Conservation (phyloP, 2,888 invertebrate species). For the Blera fallax region DNA sequence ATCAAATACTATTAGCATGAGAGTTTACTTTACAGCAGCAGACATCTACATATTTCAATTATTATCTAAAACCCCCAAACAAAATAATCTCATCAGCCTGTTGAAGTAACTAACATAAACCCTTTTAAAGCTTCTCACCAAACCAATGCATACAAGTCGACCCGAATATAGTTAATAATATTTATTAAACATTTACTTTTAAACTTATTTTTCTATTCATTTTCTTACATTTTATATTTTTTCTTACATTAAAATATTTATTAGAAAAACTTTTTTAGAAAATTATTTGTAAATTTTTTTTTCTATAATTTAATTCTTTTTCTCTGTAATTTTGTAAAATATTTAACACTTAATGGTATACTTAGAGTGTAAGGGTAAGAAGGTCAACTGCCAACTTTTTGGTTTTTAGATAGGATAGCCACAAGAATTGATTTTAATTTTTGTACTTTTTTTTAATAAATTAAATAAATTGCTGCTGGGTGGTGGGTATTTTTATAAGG, state of each 20-base stretch:
- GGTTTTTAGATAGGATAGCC: constrained; percentile 1
- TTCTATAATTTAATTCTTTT: not conserved
- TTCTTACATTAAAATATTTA: not conserved
- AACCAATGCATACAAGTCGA: constrained; percentile 60
- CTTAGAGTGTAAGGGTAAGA: constrained; percentile 30
- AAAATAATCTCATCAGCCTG: constrained; percentile 45
- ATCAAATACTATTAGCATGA: constrained; percentile 60
- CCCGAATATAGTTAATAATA: constrained; percentile 38
- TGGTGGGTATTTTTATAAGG: constrained; percentile 38
- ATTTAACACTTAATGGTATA: not conserved
- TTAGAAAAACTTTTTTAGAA: not conserved
- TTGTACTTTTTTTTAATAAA: not conserved
- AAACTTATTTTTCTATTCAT: not conserved
- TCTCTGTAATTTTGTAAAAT: constrained; percentile 33
- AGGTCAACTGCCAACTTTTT: not conserved
- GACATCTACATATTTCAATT: constrained; percentile 23
- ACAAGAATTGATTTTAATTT: not conserved
- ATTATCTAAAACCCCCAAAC: constrained; percentile 24
- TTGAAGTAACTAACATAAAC: constrained; percentile 39
- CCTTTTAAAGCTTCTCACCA: constrained; percentile 56
- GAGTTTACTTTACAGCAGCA: constrained; percentile 53
- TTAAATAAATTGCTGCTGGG: constrained; percentile 36
- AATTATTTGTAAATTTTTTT: constrained; percentile 1
- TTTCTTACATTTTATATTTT: constrained; percentile 21
- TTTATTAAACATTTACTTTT: constrained; percentile 19